phyloP scores from a whole-genome alignment of 1,140 invertebrate species.

The Zaprionus vittiger region DNA sequence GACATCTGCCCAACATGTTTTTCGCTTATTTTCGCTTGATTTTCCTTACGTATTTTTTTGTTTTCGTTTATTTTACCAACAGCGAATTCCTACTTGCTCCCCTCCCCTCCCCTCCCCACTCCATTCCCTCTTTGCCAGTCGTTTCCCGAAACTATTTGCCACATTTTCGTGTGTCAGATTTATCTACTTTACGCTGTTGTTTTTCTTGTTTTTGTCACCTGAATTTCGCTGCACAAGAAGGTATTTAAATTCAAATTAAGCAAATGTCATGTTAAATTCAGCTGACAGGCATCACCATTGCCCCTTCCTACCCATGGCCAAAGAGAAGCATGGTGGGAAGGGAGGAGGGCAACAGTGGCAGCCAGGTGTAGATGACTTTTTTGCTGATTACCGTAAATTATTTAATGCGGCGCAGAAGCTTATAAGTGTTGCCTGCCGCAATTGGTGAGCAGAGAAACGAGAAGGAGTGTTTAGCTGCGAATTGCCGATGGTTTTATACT shows the following conservation, averaged over 20 bases:
- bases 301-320: neutral
- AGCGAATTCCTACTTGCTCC: constrained; percentile 1
- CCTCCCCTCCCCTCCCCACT: neutral
- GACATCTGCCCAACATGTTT: constrained; percentile 46
- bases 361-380: constrained; percentile 39
- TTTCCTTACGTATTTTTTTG: constrained; percentile 43
- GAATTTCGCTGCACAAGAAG: constrained; percentile 40
- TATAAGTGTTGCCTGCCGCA: neutral
- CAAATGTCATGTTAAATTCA: constrained; percentile 73
- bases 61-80: constrained; percentile 15
- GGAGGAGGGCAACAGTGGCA: neutral
- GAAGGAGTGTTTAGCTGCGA: neutral
- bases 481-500: neutral
- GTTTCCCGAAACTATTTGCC: constrained; percentile 31
- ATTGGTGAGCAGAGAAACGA: neutral
- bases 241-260: constrained; percentile 82
- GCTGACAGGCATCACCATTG: constrained; percentile 56
- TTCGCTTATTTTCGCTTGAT: constrained; percentile 58
- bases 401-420: constrained; percentile 28
- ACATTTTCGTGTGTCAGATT: constrained; percentile 67
- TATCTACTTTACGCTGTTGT: constrained; percentile 54
- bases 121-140: too few relatives aligned
- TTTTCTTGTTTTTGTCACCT: constrained; percentile 43
- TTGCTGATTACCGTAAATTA: constrained; percentile 53
- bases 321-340: neutral